A percentile compares a stretch with the other conserved stretches of the same genome.
phyloP scores from a whole-genome alignment of 1,140 invertebrate genomes.

The Drosophila melanica region DNA sequence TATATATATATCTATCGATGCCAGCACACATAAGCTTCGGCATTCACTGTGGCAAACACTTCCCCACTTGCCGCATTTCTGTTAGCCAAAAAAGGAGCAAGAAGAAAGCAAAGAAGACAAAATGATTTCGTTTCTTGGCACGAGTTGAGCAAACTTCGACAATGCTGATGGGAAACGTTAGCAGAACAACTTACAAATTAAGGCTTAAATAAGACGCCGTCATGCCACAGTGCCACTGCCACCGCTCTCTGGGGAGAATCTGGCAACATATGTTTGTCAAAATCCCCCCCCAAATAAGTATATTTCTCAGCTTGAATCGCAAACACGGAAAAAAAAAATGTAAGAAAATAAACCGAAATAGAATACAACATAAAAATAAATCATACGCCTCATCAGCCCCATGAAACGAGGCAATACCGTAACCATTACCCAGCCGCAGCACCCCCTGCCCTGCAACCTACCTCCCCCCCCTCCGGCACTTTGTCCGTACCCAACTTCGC shows the following conservation, averaged over 20 bases:
- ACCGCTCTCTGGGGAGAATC: slow-evolving; percentile 28
- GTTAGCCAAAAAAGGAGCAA: neutral
- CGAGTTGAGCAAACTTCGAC: slow-evolving; percentile 37
- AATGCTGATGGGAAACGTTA: slow-evolving; percentile 46
- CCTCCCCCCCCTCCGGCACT: neutral
- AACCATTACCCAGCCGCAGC: slow-evolving; percentile 56
- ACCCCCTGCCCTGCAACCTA: neutral
- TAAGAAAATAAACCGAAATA: slow-evolving; percentile 55
- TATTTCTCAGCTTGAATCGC: slow-evolving; percentile 19
- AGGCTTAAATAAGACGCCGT: slow-evolving; percentile 51
- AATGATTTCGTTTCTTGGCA: slow-evolving; percentile 42
- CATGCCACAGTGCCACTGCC: slow-evolving; percentile 10
- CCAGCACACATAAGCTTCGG: slow-evolving; percentile 31
- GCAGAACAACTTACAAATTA: slow-evolving; percentile 50
- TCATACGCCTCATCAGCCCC: slow-evolving; percentile 77
- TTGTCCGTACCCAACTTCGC: slow-evolving; percentile 5
- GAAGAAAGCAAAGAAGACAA: slow-evolving; percentile 9
- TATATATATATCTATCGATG: slow-evolving; percentile 17
- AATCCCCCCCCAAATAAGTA: slow-evolving; percentile 29
- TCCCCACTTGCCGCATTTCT: neutral
- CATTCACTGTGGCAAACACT: slow-evolving; percentile 32
- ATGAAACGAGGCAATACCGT: slow-evolving; percentile 69
- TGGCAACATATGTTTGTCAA: slow-evolving; percentile 65
- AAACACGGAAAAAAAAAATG: neutral
- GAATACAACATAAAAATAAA: slow-evolving; percentile 80